Base-by-base conservation (phyloP, 2,797 vertebrate genomes). In the Urosaurus nigricauda region DNA sequence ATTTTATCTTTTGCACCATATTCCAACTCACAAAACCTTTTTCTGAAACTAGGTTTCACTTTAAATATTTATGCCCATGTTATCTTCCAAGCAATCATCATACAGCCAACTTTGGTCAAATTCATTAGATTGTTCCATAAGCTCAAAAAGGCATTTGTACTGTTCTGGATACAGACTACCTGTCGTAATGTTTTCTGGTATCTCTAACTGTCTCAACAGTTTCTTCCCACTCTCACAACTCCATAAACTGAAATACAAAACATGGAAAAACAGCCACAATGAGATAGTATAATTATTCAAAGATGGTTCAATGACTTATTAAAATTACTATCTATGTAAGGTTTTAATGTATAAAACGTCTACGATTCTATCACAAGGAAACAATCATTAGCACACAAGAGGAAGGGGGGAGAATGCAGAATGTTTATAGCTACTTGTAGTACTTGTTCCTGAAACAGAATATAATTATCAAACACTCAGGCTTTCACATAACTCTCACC, bases 71-170 rank as follows among this genome's bases (percentile, higher is more conserved):
- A 95, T 88, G 71, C 40, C 95, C 79, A 84, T 89, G 79, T 93
- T 90, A 91, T 96, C 97, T 92, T 98, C 96, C 84, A 98, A 81
- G 17, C 92, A 92, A 70, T 98, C 98, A 60, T 86, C 79, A 80
- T 97, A 97, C 1, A 99, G 95, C 98, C 98, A 99, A 91, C 97
- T 98, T 91, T 97, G 97, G 81, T 87, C 91, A 93, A 98, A 98
- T 83, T 97, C 96, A 93, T 94, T 93, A 0, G 97, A 98, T 93
- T 96, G 94, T 87, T 98, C 97, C 95, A 99, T 97, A 89, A 97
- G 93, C 94, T 98, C 96, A 63, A 98, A 99, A 83, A 99, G 96
- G 14, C 11, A 93, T 86, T 96, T 98, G 89, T 98, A 99, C 85
- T 98, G 97, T 32, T 97, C 93, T 82, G 99, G 98, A 88, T 95